A percentile compares a stretch with the other conserved stretches of the same genome.
phyloP scores from a whole-genome alignment of 2,888 invertebrate species.

The Caenorhabditis sp. region DNA sequence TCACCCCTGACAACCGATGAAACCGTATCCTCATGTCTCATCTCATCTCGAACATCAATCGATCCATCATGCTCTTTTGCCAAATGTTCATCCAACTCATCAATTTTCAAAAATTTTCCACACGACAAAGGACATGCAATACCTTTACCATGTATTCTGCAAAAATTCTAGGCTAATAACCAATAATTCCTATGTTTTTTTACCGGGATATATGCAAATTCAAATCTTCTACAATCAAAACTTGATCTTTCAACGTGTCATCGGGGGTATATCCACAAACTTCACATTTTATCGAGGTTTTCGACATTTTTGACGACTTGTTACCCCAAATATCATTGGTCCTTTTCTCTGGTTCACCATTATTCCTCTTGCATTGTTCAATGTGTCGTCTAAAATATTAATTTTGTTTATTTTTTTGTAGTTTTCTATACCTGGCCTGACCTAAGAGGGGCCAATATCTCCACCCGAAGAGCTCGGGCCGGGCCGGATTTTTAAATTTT shows the following conservation, averaged over 20 bases:
- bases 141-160: constrained; percentile 17
- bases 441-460: no score
- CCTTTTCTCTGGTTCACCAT: not conserved
- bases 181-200: not conserved
- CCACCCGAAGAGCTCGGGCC: no score
- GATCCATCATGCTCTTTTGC: not conserved
- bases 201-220: constrained; percentile 29
- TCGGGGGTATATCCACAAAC: constrained; percentile 24
- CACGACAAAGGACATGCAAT: constrained; percentile 16
- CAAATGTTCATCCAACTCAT: not conserved
- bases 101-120: not conserved
- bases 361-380: constrained; percentile 8
- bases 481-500: no score
- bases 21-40: not conserved
- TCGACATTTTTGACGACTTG: not conserved
- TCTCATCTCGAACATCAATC: not conserved
- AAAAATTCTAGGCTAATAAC: not conserved
- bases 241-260: not conserved
- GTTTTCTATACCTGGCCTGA: no score
- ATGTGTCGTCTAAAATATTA: constrained; percentile 21
- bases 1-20: not conserved
- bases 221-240: constrained; percentile 17
- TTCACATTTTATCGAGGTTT: constrained; percentile 9
- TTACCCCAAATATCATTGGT: not conserved
- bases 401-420: no score